Conservation (phyloP, 2,113 vertebrate genomes). For the Tretioscincus oriximinensis region DNA sequence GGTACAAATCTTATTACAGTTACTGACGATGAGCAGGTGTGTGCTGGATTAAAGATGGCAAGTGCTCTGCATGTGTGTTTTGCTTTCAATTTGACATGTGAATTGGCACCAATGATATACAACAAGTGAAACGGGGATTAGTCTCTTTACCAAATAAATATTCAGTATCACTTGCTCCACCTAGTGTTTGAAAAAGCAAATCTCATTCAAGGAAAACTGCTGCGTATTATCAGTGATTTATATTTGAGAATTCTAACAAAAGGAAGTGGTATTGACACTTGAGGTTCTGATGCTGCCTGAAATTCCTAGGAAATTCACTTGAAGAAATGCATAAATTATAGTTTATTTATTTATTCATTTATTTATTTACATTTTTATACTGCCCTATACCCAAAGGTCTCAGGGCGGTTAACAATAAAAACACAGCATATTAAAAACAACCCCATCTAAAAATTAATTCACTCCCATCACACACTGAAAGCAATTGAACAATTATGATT, state of each 20-base stretch:
- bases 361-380: too few species aligned
- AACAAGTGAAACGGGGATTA: conserved; percentile 8
- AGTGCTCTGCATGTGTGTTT: conserved; percentile 31
- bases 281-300: not conserved
- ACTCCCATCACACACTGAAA: too few species aligned
- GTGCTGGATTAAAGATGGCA: conserved; percentile 57
- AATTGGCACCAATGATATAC: conserved; percentile 44
- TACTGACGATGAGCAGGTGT: conserved; percentile 54
- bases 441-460: too few species aligned
- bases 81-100: conserved; percentile 36
- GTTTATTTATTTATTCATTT: too few species aligned
- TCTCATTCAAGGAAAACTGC: not conserved
- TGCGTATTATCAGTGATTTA: not conserved
- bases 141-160: accelerated
- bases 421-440: too few species aligned
- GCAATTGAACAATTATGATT: too few species aligned
- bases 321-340: not conserved
- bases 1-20: conserved; percentile 37
- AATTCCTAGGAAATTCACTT: not conserved
- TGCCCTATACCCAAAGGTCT: too few species aligned
- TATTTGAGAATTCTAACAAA: not conserved
- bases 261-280: not conserved
- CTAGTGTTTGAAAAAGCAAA: conserved; percentile 59
- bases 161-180: conserved; percentile 60
- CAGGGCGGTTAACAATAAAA: too few species aligned